phyloP scores from a whole-genome alignment of 2,888 invertebrate species.

The Mechanitis mazaeus region DNA sequence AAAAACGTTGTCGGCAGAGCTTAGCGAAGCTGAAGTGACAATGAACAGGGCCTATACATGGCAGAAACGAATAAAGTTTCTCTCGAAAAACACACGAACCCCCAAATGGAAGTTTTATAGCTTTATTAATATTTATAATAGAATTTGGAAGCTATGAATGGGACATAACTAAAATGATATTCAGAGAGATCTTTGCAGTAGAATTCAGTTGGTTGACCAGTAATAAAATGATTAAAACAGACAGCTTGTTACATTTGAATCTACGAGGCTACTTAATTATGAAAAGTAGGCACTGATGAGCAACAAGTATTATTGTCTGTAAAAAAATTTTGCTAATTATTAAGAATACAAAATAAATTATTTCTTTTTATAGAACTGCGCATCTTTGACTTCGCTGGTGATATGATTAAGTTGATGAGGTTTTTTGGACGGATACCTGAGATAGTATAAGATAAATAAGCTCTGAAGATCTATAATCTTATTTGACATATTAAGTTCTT shows the following conservation, averaged over 20 bases:
- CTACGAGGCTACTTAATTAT: constrained; percentile 4
- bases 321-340: background rate
- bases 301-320: background rate
- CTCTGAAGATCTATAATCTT: too few species aligned
- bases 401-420: background rate
- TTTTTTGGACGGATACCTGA: too few species aligned
- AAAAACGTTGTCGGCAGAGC: too few species aligned
- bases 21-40: too few species aligned
- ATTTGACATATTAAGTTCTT: background rate
- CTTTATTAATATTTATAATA: too few species aligned
- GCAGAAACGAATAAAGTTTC: too few species aligned
- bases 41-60: too few species aligned
- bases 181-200: background rate
- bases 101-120: too few species aligned
- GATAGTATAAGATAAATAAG: too few species aligned
- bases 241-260: constrained; percentile 1
- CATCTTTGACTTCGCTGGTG: background rate
- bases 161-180: too few species aligned
- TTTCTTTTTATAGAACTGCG: background rate
- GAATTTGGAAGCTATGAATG: too few species aligned
- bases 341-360: background rate
- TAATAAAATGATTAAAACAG: background rate
- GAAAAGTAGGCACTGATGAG: constrained; percentile 5
- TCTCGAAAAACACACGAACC: too few species aligned
- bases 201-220: background rate